Conservation (phyloP, 2,888 invertebrate species). For the Oeneis ivallda region DNA sequence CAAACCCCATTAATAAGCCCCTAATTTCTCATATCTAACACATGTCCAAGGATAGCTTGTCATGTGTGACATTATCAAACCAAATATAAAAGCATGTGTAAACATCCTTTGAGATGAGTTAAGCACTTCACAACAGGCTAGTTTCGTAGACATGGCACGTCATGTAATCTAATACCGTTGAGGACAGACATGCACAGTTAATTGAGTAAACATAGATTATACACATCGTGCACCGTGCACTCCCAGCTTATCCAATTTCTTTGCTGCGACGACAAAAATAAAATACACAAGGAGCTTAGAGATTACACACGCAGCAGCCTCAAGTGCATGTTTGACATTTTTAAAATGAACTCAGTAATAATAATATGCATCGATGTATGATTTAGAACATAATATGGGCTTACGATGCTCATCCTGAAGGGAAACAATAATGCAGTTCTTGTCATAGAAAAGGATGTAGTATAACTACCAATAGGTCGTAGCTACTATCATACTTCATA, state of each 20-base stretch:
- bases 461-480: too few species aligned
- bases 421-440: too few species aligned
- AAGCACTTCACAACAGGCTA: conserved; percentile 47
- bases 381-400: too few species aligned
- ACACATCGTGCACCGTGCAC: conserved; percentile 59
- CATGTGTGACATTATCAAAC: conserved; percentile 53
- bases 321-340: not conserved
- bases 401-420: too few species aligned
- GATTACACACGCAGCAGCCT: not conserved
- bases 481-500: too few species aligned
- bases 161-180: conserved; percentile 66
- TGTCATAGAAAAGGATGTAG: too few species aligned
- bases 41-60: conserved; percentile 16
- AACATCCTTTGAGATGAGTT: conserved; percentile 46
- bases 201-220: conserved; percentile 64
- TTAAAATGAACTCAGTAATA: not conserved
- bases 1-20: conserved; percentile 4
- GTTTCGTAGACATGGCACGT: conserved; percentile 55
- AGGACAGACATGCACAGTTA: conserved; percentile 61
- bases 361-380: too few species aligned
- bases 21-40: conserved; percentile 20
- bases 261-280: conserved; percentile 25
- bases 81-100: conserved; percentile 51
- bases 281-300: conserved; percentile 17
- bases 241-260: conserved; percentile 55